These are phyloP conservation scores for Illadopsis cleaveri DNA, from an alignment of 2,113 vertebrate genomes.

Conservation along the genomic window DNA sequence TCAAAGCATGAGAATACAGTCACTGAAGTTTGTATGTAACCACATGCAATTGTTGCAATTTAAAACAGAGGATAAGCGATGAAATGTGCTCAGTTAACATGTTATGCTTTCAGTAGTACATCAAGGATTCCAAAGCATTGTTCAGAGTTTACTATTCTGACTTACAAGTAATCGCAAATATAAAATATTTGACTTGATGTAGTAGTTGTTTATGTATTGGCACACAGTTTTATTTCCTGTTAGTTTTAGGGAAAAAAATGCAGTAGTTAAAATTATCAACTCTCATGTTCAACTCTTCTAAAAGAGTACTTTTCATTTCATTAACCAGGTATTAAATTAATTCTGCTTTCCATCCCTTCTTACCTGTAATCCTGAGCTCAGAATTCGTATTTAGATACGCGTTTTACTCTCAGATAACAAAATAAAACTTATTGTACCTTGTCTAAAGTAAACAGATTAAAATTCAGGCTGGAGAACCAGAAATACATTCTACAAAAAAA, in stretches of 20 bases:
- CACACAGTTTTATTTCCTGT: neutral
- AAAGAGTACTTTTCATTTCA: neutral
- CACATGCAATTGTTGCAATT: neutral
- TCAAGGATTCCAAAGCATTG: neutral
- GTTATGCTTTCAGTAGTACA: neutral
- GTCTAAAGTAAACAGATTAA: neutral
- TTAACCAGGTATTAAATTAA: neutral
- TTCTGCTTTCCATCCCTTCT: neutral
- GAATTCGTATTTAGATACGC: neutral
- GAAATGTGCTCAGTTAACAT: neutral
- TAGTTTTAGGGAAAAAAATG: rapidly evolving
- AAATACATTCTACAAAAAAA: neutral
- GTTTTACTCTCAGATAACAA: neutral
- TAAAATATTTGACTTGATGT: neutral
- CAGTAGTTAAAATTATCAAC: neutral
- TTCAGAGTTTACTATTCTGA: slow-evolving; percentile 4
- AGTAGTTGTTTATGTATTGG: neutral
- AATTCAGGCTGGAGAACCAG: neutral
- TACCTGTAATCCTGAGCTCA: neutral
- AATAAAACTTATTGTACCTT: neutral
- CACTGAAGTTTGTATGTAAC: neutral
- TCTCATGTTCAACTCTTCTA: neutral
- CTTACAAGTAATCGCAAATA: neutral
- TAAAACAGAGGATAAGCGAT: neutral
- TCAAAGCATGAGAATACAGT: neutral